A percentile compares a stretch with the other conserved stretches of the same genome.
Conservation (phyloP, 2,888 invertebrate species). For the Stenodera caucasica region DNA sequence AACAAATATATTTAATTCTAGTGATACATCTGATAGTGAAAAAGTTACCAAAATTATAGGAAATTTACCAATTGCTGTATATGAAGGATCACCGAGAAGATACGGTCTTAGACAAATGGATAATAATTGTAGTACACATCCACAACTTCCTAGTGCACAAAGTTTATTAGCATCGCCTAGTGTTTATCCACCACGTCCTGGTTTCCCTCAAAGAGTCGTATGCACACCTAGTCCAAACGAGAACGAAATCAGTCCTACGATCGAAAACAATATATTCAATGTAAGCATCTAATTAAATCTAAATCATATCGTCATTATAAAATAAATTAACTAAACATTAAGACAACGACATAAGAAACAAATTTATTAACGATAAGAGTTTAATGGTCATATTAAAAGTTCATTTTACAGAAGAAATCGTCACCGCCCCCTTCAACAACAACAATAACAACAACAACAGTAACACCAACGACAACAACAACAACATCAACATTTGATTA, state of each 20-base stretch:
- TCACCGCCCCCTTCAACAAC: constrained; percentile 31
- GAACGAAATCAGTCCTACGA: constrained; percentile 45
- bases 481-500: constrained; percentile 77
- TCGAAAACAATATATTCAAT: constrained; percentile 48
- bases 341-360: background rate
- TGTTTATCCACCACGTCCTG: constrained; percentile 78
- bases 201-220: constrained; percentile 76
- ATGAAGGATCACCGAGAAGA: constrained; percentile 86
- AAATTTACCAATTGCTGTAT: constrained; percentile 88
- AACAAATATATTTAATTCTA: constrained; percentile 42
- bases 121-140: constrained; percentile 52
- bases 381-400: constrained; percentile 3
- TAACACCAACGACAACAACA: constrained; percentile 24
- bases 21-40: constrained; percentile 46
- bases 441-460: background rate
- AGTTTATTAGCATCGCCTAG: constrained; percentile 66
- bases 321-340: too few relatives aligned
- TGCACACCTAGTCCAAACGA: constrained; percentile 53
- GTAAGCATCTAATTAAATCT: constrained; percentile 47
- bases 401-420: constrained; percentile 19
- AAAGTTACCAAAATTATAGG: constrained; percentile 70
- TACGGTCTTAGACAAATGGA: constrained; percentile 69
- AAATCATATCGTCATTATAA: too few relatives aligned
- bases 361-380: background rate
- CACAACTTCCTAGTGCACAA: constrained; percentile 62